Evolutionary conservation across 2,113 vertebrate species (phyloP).

Genomic region (Tachuris rubrigastra): DNA sequence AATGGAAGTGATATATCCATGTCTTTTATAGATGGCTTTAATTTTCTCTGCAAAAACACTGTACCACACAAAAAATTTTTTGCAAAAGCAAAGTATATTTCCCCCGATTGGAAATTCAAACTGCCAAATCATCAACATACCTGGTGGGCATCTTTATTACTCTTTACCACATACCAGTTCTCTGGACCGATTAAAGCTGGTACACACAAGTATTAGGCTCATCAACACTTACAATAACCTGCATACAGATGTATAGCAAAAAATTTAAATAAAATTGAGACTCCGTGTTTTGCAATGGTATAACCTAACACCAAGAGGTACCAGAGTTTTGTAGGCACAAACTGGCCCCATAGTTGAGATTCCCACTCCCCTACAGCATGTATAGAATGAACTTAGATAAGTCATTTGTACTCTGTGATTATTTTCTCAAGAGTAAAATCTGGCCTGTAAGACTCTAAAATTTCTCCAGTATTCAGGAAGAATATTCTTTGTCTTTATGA

Average conservation of each 20-base stretch:
- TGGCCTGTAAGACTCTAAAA: neutral
- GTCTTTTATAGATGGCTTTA: slow-evolving; percentile 45
- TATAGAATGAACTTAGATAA: neutral
- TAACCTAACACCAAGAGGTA: neutral
- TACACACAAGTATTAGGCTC: neutral
- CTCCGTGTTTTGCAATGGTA: neutral
- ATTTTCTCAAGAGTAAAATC: neutral
- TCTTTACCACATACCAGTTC: neutral
- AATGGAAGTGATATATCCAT: slow-evolving; percentile 14
- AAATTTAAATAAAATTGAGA: neutral
- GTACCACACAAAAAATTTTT: neutral
- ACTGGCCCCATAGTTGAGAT: neutral
- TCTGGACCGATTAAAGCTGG: neutral
- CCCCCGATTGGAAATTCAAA: neutral
- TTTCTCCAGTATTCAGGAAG: neutral
- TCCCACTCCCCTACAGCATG: neutral
- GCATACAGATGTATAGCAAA: neutral
- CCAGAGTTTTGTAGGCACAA: neutral
- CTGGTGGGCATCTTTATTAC: neutral
- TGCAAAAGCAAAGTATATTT: neutral
- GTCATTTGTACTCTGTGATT: neutral
- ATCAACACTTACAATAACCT: neutral
- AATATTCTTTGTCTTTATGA: neutral
- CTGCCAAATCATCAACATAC: neutral
- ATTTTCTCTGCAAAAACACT: slow-evolving; percentile 19